These are phyloP conservation scores for Perithous albicinctus DNA, from an alignment of 2,888 invertebrate species.

Conservation along the genomic window DNA sequence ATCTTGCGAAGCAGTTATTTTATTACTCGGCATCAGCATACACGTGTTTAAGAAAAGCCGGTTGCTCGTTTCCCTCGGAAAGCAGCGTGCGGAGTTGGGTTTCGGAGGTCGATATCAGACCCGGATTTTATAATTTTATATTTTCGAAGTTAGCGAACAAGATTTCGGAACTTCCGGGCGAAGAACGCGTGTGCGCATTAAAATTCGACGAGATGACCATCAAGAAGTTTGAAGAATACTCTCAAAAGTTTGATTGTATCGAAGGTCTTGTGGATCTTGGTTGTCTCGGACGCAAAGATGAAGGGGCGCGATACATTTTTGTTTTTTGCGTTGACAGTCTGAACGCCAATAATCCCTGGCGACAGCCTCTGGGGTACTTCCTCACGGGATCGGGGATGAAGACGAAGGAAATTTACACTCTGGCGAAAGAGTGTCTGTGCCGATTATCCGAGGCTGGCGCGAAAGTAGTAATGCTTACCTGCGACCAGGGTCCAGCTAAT, in stretches of 20 bases:
- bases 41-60: constrained; percentile 50
- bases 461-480: constrained; percentile 30
- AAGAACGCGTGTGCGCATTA: constrained; percentile 41
- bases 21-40: constrained; percentile 48
- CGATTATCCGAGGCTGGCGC: constrained; percentile 27
- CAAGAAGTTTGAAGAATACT: constrained; percentile 47
- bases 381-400: constrained; percentile 38
- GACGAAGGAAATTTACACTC: neutral
- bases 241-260: constrained; percentile 14
- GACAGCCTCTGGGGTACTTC: constrained; percentile 59
- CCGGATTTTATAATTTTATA: constrained; percentile 53
- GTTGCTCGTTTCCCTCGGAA: constrained; percentile 55
- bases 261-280: no score
- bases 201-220: constrained; percentile 60
- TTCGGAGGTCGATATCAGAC: constrained; percentile 48
- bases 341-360: constrained; percentile 61
- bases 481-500: constrained; percentile 46
- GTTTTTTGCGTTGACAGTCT: constrained; percentile 61
- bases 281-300: constrained; percentile 43
- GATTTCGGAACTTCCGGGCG: neutral
- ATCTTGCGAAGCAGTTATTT: constrained; percentile 44
- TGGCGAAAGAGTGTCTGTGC: neutral
- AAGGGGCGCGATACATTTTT: constrained; percentile 47
- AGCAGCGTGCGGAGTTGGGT: constrained; percentile 63
- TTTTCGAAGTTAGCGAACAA: constrained; percentile 37